Evolutionary conservation across 2,888 invertebrate species (phyloP).

Genomic region (Spicauda simplicius): DNA sequence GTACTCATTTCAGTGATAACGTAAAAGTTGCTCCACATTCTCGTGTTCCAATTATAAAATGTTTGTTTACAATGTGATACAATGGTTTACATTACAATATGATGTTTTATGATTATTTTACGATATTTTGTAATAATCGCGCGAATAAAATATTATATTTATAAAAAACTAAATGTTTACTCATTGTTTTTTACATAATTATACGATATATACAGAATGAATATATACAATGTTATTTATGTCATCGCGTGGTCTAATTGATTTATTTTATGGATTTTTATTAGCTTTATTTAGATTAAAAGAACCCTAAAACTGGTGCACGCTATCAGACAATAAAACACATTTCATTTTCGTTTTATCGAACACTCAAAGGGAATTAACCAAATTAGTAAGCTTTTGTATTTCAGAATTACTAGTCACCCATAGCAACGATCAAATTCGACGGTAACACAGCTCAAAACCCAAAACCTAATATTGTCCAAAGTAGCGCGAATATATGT

Average conservation of each 20-base stretch:
- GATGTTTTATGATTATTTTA: too few relatives aligned
- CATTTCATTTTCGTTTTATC: constrained; percentile 15
- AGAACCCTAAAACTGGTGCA: constrained; percentile 4
- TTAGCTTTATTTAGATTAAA: constrained; percentile 6
- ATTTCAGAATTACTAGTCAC: neutral
- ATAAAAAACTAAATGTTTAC: too few relatives aligned
- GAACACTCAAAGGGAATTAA: neutral
- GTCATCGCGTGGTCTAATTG: neutral
- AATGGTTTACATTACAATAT: too few relatives aligned
- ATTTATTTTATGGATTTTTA: neutral
- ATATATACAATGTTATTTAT: neutral
- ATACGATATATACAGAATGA: too few relatives aligned
- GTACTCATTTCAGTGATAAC: neutral
- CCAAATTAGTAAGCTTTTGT: neutral
- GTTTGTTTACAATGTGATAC: too few relatives aligned
- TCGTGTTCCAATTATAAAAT: too few relatives aligned
- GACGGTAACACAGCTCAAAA: too few relatives aligned
- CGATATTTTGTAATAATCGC: too few relatives aligned
- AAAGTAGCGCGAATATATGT: too few relatives aligned
- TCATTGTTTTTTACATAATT: too few relatives aligned
- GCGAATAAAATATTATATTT: too few relatives aligned
- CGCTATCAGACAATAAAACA: constrained; percentile 9
- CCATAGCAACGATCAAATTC: neutral
- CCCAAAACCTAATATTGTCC: too few relatives aligned
- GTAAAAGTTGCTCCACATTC: neutral